A percentile compares a stretch with the other conserved stretches of the same genome.
Evolutionary conservation across 2,113 vertebrate species (phyloP).

Genomic region (Paracyprichromis sp.): DNA sequence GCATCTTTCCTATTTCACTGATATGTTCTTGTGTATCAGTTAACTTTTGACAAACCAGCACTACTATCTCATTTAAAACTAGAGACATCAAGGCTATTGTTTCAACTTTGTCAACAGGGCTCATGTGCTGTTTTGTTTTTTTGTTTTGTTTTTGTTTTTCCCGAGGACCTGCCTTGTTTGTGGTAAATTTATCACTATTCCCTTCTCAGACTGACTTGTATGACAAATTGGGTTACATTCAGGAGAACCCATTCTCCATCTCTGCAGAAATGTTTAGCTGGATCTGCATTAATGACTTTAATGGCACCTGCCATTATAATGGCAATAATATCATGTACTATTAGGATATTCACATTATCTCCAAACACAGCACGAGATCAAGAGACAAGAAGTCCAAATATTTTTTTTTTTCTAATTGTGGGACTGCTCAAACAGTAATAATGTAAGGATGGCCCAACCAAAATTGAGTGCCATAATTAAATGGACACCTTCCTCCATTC

Average conservation of each 20-base stretch:
- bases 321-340: not conserved
- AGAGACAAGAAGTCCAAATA: not conserved
- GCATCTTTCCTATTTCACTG: not conserved
- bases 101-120: not conserved
- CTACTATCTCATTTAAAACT: not conserved
- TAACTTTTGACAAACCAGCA: not conserved
- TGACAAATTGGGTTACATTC: rapidly evolving
- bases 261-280: not conserved
- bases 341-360: not conserved
- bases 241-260: not conserved
- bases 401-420: not conserved
- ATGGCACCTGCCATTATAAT: not conserved
- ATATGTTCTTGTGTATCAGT: not conserved
- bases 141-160: no score
- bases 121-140: not conserved
- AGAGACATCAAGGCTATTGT: not conserved
- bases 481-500: not conserved
- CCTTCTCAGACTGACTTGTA: not conserved
- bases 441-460: not conserved
- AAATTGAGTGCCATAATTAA: not conserved
- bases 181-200: not conserved
- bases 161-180: not conserved
- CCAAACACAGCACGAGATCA: not conserved
- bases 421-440: not conserved
- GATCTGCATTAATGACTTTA: not conserved